Base-by-base conservation (phyloP, 1,140 invertebrate genomes). In the Chrysopa pallens region DNA sequence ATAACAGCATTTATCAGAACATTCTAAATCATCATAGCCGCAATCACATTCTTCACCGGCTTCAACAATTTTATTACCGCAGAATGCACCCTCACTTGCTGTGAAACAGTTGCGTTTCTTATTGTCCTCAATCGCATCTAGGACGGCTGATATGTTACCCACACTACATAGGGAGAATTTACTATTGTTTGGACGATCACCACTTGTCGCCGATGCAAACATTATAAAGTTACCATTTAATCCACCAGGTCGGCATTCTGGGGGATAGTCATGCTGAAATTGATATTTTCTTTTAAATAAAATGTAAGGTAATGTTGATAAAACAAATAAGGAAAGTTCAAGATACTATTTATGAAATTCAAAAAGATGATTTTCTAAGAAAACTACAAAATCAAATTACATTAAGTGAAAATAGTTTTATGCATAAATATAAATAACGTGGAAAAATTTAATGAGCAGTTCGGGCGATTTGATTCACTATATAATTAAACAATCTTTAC, bases 61-160 rank as follows among this genome's bases (percentile, higher is more conserved):
- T 63, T 99, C 95, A 1, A 95, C 90, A 54, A 98, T 96, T 66
- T 95, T 94, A 62, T 99, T 99, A 11, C 95, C 95, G 67, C 95
- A 99, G 72, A 98, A 98, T 17, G 94, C 88, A 45, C 88, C 91
- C 44, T 80, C 82, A 42, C 83, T 87, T 23, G 79, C 85, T 68
- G 69, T 63, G 60, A 98, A 96, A 58, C 95, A 98, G 64, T 98
- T 95, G n/a, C 80, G 68, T 59, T 98, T 98, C 48, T 87, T 80
- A 36, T 83, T 84, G 48, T 89, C 83, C 42, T 84, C 74, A 29
- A 97, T 84, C 1, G 89, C 90, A 57, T 92, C 85, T 3, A 96
- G 66, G 4, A 96, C 92, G 45, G 82, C 80, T 36, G 88, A 93
- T 49, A 99, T 98, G 62, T 98, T 98, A 17, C 85, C 79, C 38